Percentiles rank a stretch among this genome's conserved stretches.
Evolutionary conservation across 2,888 invertebrate genomes (phyloP).

Genomic region (Agonopterix arenella): DNA sequence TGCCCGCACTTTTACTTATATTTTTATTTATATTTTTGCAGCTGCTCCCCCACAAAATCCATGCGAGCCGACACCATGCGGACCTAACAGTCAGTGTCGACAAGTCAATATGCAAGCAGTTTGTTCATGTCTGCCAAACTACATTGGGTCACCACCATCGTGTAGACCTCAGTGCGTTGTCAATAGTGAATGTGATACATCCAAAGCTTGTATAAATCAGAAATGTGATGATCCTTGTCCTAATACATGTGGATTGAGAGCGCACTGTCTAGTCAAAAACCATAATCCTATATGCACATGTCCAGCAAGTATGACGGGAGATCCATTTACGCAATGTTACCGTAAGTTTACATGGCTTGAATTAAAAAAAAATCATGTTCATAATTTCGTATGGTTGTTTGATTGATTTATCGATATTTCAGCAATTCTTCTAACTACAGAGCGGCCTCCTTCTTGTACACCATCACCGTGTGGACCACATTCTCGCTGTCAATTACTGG

Average conservation of each 20-base stretch:
- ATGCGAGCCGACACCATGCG: conserved; percentile 90
- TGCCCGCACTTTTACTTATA: no score
- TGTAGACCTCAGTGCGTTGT: conserved; percentile 92
- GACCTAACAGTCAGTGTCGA: conserved; percentile 91
- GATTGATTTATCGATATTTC: neutral
- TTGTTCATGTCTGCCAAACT: conserved; percentile 89
- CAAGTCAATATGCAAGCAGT: conserved; percentile 88
- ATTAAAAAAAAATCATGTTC: neutral
- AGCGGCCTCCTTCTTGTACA: conserved; percentile 84
- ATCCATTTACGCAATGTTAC: conserved; percentile 89
- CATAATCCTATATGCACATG: conserved; percentile 94
- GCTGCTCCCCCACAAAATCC: conserved; percentile 79
- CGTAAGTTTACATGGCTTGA: conserved; percentile 70
- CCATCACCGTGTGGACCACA: conserved; percentile 92
- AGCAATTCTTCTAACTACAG: conserved; percentile 69
- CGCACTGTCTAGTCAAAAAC: conserved; percentile 88
- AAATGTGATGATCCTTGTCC: conserved; percentile 93
- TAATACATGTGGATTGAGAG: conserved; percentile 90
- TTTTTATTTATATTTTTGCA: conserved; percentile 20
- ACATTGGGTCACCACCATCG: conserved; percentile 85
- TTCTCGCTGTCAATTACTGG: conserved; percentile 85
- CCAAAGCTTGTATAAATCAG: conserved; percentile 89
- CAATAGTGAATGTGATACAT: conserved; percentile 89
- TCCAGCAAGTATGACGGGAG: conserved; percentile 88
- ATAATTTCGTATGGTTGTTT: neutral